Conservation (phyloP, 2,888 invertebrate genomes). For the Drosophila atripex region DNA sequence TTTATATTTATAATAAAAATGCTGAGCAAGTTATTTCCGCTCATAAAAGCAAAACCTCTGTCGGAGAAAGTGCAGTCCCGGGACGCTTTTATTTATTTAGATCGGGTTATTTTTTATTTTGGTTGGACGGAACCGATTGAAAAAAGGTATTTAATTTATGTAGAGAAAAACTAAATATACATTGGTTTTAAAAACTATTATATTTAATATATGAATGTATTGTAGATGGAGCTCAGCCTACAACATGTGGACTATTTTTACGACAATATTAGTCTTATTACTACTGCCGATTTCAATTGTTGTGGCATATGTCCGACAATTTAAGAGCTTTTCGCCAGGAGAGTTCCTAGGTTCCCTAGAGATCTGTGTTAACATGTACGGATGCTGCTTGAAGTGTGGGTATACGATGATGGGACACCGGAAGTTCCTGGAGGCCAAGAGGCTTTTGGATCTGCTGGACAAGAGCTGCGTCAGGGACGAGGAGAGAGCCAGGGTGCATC, state of each 20-base stretch:
- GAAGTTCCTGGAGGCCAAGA: slow-evolving; percentile 39
- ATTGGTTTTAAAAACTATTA: too few relatives aligned
- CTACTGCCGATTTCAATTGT: slow-evolving; percentile 40
- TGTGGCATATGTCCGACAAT: slow-evolving; percentile 35
- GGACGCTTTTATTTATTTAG: slow-evolving; percentile 56
- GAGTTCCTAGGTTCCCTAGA: slow-evolving; percentile 66
- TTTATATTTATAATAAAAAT: slow-evolving; percentile 4
- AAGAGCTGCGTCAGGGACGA: slow-evolving; percentile 21
- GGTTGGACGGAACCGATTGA: slow-evolving; percentile 25
- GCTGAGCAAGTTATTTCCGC: slow-evolving; percentile 24
- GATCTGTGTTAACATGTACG: slow-evolving; percentile 43
- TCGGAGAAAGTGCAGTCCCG: slow-evolving; percentile 39
- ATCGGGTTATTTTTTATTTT: slow-evolving; percentile 39
- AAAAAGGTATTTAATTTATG: slow-evolving; percentile 7
- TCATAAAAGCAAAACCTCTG: slow-evolving; percentile 7
- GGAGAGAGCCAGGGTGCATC: slow-evolving; percentile 29
- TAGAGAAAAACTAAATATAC: too few relatives aligned
- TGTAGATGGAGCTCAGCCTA: slow-evolving; percentile 10
- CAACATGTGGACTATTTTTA: slow-evolving; percentile 26
- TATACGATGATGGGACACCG: slow-evolving; percentile 38
- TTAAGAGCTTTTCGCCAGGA: slow-evolving; percentile 50
- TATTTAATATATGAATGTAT: background rate
- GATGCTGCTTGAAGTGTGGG: slow-evolving; percentile 39
- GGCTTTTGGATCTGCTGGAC: slow-evolving; percentile 46
- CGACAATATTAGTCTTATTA: background rate